Evolutionary conservation across 2,797 vertebrate species (phyloP).

Genomic region (Menidia menidia): DNA sequence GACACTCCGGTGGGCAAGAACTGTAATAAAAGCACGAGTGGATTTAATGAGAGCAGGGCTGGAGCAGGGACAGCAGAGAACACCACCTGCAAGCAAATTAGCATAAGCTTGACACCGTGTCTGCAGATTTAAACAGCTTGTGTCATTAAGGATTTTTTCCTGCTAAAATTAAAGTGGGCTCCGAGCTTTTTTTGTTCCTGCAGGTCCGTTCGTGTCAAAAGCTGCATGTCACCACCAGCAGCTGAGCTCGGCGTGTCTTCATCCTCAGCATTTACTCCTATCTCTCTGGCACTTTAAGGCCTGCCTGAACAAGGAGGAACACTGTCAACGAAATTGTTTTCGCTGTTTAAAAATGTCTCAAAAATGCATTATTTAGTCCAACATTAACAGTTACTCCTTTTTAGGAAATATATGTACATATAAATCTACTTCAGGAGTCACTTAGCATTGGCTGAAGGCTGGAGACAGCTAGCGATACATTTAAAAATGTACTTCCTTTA

Average conservation of each 20-base stretch:
- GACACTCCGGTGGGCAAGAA: conserved; percentile 49
- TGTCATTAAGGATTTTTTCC: conserved; percentile 56
- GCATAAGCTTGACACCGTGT: conserved; percentile 68
- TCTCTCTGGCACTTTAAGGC: neutral
- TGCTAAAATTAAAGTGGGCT: conserved; percentile 72
- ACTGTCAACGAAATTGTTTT: conserved; percentile 9
- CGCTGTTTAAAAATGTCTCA: neutral
- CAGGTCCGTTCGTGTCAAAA: conserved; percentile 45
- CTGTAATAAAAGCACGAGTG: conserved; percentile 63
- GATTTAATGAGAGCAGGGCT: conserved; percentile 44
- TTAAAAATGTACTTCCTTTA: neutral
- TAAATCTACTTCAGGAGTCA: neutral
- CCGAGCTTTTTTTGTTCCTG: conserved; percentile 48
- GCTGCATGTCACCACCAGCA: conserved; percentile 39
- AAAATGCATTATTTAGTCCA: neutral
- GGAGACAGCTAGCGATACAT: neutral
- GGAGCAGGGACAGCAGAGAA: conserved; percentile 56
- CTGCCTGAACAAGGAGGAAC: conserved; percentile 3
- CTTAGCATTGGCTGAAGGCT: neutral
- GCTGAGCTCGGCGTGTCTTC: conserved; percentile 21
- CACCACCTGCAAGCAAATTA: conserved; percentile 75
- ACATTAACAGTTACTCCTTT: neutral
- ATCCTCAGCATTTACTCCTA: conserved; percentile 9
- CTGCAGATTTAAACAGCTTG: conserved; percentile 68
- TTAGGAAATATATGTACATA: neutral